Evolutionary conservation across 2,888 invertebrate genomes (phyloP), one percentile per base, ranked within the genome.

Genomic region (Bombyx huttoni): DNA sequence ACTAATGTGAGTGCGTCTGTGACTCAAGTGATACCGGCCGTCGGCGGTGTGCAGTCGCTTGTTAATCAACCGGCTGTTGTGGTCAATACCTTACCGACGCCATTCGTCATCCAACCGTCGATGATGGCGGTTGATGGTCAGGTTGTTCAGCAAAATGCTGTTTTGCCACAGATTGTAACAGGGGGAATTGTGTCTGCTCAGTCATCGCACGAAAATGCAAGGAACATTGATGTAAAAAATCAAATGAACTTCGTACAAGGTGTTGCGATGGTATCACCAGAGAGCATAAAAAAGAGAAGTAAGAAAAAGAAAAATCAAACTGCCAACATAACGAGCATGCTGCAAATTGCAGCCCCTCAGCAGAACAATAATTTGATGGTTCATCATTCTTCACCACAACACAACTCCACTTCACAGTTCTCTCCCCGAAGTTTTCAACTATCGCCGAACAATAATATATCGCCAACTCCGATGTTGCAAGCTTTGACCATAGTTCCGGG

Each of bases 21-120:
- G 8, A 89, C 91, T 9, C 92, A 93, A 73, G 91, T 92, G 0
- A 90, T 92, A 46, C 91, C 92, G 1, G 90, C 91, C 0, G 91
- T 91, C 0, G 90, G 90, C 0, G 89, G 90, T 1, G 89, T 91
- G 1, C 92, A 91, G 60, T 91, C 92, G 6, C 91, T 94, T 13
- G 89, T 94, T 2, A 94, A 93, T 34, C 94, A 92, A 67, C 93
- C 94, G 34, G 92, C 95, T 0, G 94, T 95, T 0, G 90, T 96
- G 7, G 93, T 96, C 1, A 96, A 96, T 68, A 92, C 95, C 0
- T 80, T 96, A 56, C 93, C 93, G 50, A 89, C 94, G 13, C 94
- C 94, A 0, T 94, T 94, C 61, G 92, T 96, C 7, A 90, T 96
- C 48, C 95, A 95, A 66, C 94, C 94, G 0, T 91, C 93, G 3